phyloP scores from a whole-genome alignment of 2,888 invertebrate genomes.

The Aleiodes testaceus region DNA sequence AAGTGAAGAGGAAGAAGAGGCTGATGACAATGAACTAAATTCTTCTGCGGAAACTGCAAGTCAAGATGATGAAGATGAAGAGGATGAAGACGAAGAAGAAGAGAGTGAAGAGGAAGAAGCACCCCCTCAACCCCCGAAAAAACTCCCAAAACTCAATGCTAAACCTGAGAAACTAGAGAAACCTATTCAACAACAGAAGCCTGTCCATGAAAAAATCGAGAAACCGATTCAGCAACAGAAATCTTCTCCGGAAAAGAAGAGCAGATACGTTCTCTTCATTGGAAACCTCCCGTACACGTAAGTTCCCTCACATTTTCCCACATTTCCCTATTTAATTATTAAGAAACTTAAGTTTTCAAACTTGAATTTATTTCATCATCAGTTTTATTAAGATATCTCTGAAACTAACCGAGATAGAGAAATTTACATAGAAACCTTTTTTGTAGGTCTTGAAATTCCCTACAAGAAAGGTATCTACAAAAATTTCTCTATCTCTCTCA shows the following conservation, averaged over 20 bases:
- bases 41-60: constrained; percentile 32
- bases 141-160: constrained; percentile 7
- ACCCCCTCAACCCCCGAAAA: constrained; percentile 12
- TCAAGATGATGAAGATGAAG: constrained; percentile 44
- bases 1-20: constrained; percentile 37
- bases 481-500: too few species aligned
- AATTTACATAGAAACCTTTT: too few species aligned
- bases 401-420: too few species aligned
- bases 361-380: too few species aligned
- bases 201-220: constrained; percentile 20
- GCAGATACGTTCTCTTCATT: constrained; percentile 72
- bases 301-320: constrained; percentile 46
- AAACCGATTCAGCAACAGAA: constrained; percentile 27
- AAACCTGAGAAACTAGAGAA: constrained; percentile 34
- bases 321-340: too few species aligned
- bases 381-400: too few species aligned
- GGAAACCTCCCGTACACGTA: constrained; percentile 73
- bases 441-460: too few species aligned
- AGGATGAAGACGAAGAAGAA: constrained; percentile 19
- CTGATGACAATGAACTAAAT: constrained; percentile 39
- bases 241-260: constrained; percentile 53
- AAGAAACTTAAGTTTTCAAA: too few species aligned
- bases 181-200: constrained; percentile 24
- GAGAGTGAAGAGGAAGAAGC: constrained; percentile 8
- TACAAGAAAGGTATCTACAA: too few species aligned